These are phyloP conservation scores for Cyclina sinensis DNA, from an alignment of 1,140 invertebrate genomes.

Conservation along the genomic window DNA sequence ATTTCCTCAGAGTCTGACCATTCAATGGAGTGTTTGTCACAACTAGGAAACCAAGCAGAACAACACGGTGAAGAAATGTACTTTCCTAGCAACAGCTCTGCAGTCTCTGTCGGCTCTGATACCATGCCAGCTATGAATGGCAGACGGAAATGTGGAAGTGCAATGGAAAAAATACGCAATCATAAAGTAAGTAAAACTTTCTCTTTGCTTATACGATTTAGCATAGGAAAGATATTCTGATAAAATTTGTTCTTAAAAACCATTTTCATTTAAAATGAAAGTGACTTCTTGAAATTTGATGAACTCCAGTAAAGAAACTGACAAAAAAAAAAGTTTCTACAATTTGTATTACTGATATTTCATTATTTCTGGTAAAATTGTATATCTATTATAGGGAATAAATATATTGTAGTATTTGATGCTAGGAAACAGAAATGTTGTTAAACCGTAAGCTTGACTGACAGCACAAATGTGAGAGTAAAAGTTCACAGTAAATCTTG, in stretches of 20 bases:
- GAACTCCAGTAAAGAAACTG: no score
- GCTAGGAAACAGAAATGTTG: no score
- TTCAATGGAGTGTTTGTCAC: constrained; percentile 81
- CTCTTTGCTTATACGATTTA: no score
- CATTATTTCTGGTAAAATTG: no score
- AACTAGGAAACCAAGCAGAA: constrained; percentile 68
- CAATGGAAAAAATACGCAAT: constrained; percentile 61
- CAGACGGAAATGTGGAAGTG: constrained; percentile 66
- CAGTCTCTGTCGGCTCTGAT: constrained; percentile 81
- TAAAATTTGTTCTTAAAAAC: no score
- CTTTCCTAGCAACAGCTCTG: constrained; percentile 80
- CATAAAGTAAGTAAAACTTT: constrained; percentile 68
- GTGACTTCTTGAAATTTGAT: no score
- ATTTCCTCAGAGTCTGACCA: constrained; percentile 83
- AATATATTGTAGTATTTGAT: no score
- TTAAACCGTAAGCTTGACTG: not conserved
- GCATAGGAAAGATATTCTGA: no score
- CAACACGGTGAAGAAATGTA: constrained; percentile 74
- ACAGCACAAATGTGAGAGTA: not conserved
- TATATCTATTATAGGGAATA: no score
- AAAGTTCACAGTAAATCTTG: not conserved
- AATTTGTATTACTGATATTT: no score
- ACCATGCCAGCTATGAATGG: constrained; percentile 76
- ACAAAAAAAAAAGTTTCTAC: no score
- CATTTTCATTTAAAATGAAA: no score